A percentile compares a stretch with the other conserved stretches of the same genome.
Evolutionary conservation across 2,113 vertebrate species (phyloP).

Genomic region (Hystrix cristata): DNA sequence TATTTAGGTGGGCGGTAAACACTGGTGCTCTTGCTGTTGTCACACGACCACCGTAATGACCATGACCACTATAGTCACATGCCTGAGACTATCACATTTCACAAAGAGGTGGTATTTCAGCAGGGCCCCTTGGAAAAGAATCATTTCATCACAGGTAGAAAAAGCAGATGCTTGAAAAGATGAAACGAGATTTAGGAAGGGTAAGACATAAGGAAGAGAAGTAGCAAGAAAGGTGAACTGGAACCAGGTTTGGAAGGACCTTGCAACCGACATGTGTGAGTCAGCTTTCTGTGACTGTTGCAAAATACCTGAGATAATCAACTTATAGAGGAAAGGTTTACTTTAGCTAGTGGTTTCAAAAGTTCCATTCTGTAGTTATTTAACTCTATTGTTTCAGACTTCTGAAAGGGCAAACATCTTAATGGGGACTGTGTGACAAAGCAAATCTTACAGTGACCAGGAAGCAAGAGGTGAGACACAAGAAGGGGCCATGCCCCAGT

Average conservation of each 20-base stretch:
- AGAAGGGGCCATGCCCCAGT: background rate
- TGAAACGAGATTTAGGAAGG: background rate
- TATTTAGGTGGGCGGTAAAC: background rate
- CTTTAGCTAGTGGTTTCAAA: background rate
- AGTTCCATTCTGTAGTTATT: too few species aligned
- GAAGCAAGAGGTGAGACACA: background rate
- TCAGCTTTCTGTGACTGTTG: background rate
- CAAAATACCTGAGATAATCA: background rate
- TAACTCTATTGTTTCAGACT: background rate
- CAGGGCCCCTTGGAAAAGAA: background rate
- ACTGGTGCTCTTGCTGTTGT: background rate
- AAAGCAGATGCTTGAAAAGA: background rate
- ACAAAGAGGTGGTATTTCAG: background rate
- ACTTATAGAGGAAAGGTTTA: background rate
- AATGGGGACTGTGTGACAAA: too few species aligned
- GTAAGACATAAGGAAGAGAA: background rate
- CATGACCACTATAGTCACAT: fast-evolving
- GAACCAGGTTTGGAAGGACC: background rate
- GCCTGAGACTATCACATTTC: background rate
- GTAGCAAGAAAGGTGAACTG: background rate
- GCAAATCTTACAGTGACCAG: background rate
- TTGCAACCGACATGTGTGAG: background rate
- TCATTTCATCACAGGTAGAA: background rate
- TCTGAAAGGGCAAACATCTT: background rate
- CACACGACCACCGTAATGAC: background rate